Base-by-base conservation (phyloP, 1,140 invertebrate species). In the Zaprionus kolodkinae region DNA sequence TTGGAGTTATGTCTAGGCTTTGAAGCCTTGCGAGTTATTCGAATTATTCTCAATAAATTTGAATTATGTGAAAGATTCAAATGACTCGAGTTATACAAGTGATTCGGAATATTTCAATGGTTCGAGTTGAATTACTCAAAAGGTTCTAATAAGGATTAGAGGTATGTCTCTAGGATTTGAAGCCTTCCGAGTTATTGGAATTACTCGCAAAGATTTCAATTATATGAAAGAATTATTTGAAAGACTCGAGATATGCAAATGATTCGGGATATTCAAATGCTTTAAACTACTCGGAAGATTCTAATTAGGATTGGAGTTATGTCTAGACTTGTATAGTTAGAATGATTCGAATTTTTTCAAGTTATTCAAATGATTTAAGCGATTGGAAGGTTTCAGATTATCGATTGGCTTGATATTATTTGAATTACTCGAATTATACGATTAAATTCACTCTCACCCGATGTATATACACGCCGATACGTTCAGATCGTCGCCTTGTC, bases 401-500 rank as follows among this genome's bases (percentile, higher is more conserved):
- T 40, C 5, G 4, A 21, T 21, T 21, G 2, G 6, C 6, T n/a
- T 43, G 12, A 13, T 13, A 5, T 13, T 3, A 43, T 43, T 6
- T 0, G 15, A 45, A 9, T 45, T 2, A 45, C 6, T 6, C 38
- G 6, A n/a, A 6, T 6, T 6, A 43, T n/a, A n/a, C n/a, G n/a
- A n/a, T n/a, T n/a, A n/a, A n/a, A n/a, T 40, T 40, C 13, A 12
- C 2, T 57, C 64, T 13, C 43, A 91, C 88, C 75, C 67, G 75
- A 13, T 88, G 73, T 45, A 91, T 91, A 45, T 91, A 91, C 2
- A 66, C 6, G 5, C 38, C 72, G 9, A 91, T 61, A 13, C 73
- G 64, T 35, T 85, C 76, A 5, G 65, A 82, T 12, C 75, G 75
- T 0, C 86, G 67, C 27, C 54, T 56, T 0, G 21, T 36, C 6